Evolutionary conservation across 2,113 vertebrate genomes (phyloP).

Genomic region (Lynx canadensis): DNA sequence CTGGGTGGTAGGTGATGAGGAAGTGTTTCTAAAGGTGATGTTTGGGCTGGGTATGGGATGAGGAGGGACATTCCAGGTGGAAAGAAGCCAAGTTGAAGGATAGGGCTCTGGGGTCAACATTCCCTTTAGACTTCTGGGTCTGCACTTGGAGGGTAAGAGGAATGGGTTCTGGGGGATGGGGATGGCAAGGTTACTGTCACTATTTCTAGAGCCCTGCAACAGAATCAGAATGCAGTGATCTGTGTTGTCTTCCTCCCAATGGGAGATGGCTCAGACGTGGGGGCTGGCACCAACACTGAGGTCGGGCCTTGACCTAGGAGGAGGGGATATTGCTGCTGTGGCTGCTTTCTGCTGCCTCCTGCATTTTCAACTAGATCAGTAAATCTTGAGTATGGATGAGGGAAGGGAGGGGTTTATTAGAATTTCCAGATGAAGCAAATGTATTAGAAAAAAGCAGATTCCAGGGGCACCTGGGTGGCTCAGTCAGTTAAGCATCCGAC

Average conservation of each 20-base stretch:
- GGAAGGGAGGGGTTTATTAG: neutral
- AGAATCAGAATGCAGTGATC: neutral
- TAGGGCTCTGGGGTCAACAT: neutral
- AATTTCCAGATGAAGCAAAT: neutral
- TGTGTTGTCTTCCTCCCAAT: neutral
- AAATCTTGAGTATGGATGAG: neutral
- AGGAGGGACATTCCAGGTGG: neutral
- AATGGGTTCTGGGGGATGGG: no score
- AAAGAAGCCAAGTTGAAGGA: neutral
- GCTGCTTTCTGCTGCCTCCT: neutral
- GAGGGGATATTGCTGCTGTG: no score
- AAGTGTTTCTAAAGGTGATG: neutral
- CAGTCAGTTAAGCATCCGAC: no score
- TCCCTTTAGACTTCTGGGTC: neutral
- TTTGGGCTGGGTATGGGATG: neutral
- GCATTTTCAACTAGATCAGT: neutral
- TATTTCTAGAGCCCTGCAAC: neutral
- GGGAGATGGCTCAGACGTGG: neutral
- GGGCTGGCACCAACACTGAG: neutral
- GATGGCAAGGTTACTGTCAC: neutral
- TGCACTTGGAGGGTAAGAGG: neutral
- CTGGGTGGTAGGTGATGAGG: neutral
- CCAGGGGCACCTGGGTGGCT: no score
- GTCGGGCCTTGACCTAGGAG: neutral
- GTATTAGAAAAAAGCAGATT: neutral